A percentile compares a stretch with the other conserved stretches of the same genome.
These are phyloP conservation scores for Pseudopleuronectes americanus DNA, from an alignment of 2,797 vertebrate species.

Conservation along the genomic window DNA sequence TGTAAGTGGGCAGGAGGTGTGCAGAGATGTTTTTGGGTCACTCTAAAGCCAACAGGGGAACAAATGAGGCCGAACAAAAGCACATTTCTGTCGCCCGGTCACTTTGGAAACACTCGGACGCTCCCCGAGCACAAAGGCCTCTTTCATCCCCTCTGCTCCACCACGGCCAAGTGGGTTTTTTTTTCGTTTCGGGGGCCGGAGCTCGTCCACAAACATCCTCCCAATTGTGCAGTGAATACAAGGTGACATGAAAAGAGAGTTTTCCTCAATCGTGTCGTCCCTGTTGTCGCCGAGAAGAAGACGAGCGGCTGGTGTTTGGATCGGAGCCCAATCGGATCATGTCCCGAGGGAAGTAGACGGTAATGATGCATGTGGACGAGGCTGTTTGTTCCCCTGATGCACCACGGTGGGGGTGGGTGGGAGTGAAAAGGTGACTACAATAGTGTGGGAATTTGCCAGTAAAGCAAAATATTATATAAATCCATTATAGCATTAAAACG, in stretches of 20 bases:
- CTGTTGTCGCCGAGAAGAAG: not conserved
- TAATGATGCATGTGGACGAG: not conserved
- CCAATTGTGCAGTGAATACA: constrained; percentile 24
- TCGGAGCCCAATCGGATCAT: not conserved
- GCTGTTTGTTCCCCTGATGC: not conserved
- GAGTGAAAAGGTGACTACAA: not conserved
- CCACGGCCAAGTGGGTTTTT: no score
- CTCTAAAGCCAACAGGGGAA: constrained; percentile 42
- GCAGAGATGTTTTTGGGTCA: constrained; percentile 4
- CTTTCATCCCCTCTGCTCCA: constrained; percentile 63
- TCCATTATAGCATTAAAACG: no score
- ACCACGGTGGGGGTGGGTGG: not conserved
- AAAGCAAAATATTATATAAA: no score
- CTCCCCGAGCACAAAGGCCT: constrained; percentile 64
- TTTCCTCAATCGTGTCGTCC: constrained; percentile 11
- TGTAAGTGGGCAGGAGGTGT: constrained; percentile 23
- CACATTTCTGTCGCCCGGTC: constrained; percentile 52
- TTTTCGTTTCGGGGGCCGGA: constrained; percentile 6
- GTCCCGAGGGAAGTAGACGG: not conserved
- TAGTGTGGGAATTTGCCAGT: no score
- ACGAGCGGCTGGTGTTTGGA: constrained; percentile 32
- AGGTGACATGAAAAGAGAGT: not conserved
- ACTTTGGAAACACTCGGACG: constrained; percentile 49
- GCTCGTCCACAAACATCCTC: constrained; percentile 53
- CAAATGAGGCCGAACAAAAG: constrained; percentile 56